A percentile compares a stretch with the other conserved stretches of the same genome.
phyloP scores from a whole-genome alignment of 2,888 invertebrate species.

The Trissonchulus sp. region DNA sequence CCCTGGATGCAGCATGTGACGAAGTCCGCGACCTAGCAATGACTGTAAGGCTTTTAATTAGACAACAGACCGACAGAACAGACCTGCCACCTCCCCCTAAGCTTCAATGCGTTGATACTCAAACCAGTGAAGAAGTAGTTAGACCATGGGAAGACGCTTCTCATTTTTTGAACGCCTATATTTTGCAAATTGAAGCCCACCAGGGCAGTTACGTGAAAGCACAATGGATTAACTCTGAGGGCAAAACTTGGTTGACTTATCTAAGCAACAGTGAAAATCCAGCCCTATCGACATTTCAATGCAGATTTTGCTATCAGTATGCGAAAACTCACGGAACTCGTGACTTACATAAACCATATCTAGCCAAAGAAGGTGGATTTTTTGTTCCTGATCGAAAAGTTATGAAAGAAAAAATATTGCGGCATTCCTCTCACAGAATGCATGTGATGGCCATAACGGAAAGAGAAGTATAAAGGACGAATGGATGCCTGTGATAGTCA shows the following conservation, averaged over 20 bases:
- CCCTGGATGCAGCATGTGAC: neutral
- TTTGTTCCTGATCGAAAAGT: neutral
- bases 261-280: conserved; percentile 12
- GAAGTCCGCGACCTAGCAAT: too few species aligned
- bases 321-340: neutral
- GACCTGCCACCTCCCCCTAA: neutral
- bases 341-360: neutral
- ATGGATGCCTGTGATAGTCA: neutral
- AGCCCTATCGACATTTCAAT: neutral
- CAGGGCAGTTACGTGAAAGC: neutral
- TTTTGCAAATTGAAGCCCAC: neutral
- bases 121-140: neutral
- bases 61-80: neutral
- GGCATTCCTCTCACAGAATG: neutral
- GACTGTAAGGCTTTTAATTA: too few species aligned
- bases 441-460: neutral
- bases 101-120: neutral
- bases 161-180: neutral
- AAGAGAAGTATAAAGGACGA: neutral
- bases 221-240: neutral
- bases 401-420: neutral
- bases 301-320: conserved; percentile 12
- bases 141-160: neutral
- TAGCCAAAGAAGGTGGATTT: neutral
- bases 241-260: conserved; percentile 14